Percentiles rank a stretch among this genome's conserved stretches.
These are phyloP conservation scores for Andinoacara biseriatus DNA, from an alignment of 2,113 vertebrate species.

Conservation along the genomic window DNA sequence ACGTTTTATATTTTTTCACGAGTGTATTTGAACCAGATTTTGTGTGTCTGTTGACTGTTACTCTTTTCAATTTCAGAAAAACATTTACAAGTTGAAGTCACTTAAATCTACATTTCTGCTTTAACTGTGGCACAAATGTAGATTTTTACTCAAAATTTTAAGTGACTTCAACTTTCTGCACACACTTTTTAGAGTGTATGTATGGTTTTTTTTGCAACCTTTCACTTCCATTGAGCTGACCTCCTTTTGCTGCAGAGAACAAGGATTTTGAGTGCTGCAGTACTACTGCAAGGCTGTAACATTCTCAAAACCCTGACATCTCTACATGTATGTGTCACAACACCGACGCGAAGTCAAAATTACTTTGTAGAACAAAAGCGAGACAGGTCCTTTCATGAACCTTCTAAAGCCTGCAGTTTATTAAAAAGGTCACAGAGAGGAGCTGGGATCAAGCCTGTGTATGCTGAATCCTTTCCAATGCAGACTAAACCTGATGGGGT, in stretches of 20 bases:
- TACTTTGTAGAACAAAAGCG: neutral
- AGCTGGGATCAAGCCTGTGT: neutral
- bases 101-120: too few species aligned
- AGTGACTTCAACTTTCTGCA: too few species aligned
- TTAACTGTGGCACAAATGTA: too few species aligned
- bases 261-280: neutral
- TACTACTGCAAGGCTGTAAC: neutral
- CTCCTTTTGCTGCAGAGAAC: neutral
- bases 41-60: neutral
- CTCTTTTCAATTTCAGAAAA: neutral
- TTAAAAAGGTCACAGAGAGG: conserved; percentile 37
- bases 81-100: too few species aligned
- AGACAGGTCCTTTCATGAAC: neutral
- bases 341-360: conserved; percentile 5
- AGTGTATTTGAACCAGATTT: neutral
- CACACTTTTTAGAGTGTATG: too few species aligned
- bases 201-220: neutral
- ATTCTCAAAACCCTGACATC: neutral
- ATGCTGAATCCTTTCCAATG: conserved; percentile 1
- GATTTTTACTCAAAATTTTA: too few species aligned
- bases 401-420: neutral
- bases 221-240: neutral
- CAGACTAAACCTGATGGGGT: neutral
- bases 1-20: neutral
- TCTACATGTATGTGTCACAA: neutral